These are phyloP conservation scores for Atta colombica DNA, from an alignment of 1,140 invertebrate genomes.

Conservation along the genomic window DNA sequence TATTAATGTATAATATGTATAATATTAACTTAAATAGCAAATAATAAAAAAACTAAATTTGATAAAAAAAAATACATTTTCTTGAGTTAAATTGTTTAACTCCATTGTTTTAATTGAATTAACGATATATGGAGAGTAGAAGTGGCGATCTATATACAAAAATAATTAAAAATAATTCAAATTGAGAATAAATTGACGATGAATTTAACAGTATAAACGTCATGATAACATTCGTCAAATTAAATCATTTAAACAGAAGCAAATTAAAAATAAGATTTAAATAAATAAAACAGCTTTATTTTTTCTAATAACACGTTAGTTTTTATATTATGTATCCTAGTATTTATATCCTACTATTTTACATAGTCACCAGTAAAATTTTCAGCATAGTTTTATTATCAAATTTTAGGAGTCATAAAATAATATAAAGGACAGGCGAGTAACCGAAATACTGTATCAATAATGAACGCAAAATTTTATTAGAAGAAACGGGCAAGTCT, in stretches of 20 bases:
- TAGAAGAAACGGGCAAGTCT: neutral
- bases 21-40: too few relatives aligned
- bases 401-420: constrained; percentile 3
- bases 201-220: neutral
- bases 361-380: neutral
- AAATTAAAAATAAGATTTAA: constrained; percentile 8
- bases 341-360: neutral
- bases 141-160: too few relatives aligned
- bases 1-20: too few relatives aligned
- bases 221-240: neutral
- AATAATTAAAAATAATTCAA: too few relatives aligned
- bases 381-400: neutral
- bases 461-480: neutral
- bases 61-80: too few relatives aligned
- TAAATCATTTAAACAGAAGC: neutral
- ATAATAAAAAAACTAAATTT: too few relatives aligned
- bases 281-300: neutral
- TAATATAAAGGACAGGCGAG: neutral
- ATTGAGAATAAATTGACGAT: too few relatives aligned
- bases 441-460: neutral
- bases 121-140: too few relatives aligned
- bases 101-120: too few relatives aligned
- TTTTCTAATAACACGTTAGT: neutral
- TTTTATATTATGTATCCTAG: neutral
- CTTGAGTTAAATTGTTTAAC: too few relatives aligned